Evolutionary conservation across 35 echinoderm and acorn worm genomes (phyloP).

Genomic region (Acanthaster planci): DNA sequence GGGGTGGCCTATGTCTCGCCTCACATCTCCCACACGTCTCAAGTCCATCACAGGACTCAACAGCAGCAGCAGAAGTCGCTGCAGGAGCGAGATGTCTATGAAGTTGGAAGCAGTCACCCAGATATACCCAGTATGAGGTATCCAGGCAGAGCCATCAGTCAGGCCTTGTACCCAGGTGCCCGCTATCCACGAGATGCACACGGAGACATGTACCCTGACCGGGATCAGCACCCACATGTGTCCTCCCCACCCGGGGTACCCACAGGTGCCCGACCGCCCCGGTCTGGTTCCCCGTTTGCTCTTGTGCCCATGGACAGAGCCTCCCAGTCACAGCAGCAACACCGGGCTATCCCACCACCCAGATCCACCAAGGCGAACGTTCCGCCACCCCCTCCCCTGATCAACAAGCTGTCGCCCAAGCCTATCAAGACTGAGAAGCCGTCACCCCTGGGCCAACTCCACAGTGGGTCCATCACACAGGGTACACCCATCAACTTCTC

Average conservation of each 20-base stretch:
- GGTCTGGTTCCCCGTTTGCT: conserved; percentile 59
- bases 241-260: conserved; percentile 33
- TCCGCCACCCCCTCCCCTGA: conserved; percentile 85
- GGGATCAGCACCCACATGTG: background rate
- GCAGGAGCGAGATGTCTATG: conserved; percentile 48
- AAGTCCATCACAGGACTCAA: conserved; percentile 21
- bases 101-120: conserved; percentile 53
- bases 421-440: conserved; percentile 81
- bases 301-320: conserved; percentile 48
- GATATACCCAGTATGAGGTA: conserved; percentile 28
- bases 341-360: conserved; percentile 8
- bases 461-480: conserved; percentile 84
- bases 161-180: conserved; percentile 21
- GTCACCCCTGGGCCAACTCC: conserved; percentile 59
- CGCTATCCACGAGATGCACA: conserved; percentile 24
- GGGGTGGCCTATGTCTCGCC: conserved; percentile 46
- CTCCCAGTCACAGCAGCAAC: conserved; percentile 14
- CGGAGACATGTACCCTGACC: background rate
- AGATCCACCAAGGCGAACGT: conserved; percentile 31
- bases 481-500: conserved; percentile 81
- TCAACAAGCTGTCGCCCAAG: conserved; percentile 75
- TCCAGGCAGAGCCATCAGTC: conserved; percentile 1
- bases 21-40: conserved; percentile 88
- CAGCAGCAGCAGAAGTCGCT: conserved; percentile 30
- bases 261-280: conserved; percentile 6